Conservation (phyloP, 2,113 vertebrate genomes). For the Gasterosteus aculeatus region DNA sequence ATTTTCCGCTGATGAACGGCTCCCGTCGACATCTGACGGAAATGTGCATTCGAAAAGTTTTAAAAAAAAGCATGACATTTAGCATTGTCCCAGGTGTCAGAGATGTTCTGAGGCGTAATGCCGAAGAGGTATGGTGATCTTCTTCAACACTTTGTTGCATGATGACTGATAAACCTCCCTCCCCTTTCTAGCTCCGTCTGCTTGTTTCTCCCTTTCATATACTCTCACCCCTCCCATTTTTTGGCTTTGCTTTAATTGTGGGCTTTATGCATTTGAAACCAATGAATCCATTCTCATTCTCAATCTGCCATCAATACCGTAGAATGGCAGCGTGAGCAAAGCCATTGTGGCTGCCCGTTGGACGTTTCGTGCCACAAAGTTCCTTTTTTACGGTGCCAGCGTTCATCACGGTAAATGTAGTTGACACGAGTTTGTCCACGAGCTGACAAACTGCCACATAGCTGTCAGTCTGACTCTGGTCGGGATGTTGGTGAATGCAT, state of each 20-base stretch:
- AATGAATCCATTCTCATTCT: conserved; percentile 30
- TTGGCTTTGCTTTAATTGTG: conserved; percentile 37
- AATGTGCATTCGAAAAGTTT: conserved; percentile 16
- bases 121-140: conserved; percentile 54
- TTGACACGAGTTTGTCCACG: conserved; percentile 70
- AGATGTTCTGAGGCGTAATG: conserved; percentile 31
- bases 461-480: conserved; percentile 49
- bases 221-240: conserved; percentile 13
- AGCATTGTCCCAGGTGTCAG: conserved; percentile 42
- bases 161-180: conserved; percentile 32
- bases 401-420: conserved; percentile 71
- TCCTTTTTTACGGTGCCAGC: conserved; percentile 72
- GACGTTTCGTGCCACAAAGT: conserved; percentile 45
- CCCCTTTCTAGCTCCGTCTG: conserved; percentile 10
- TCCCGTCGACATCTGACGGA: conserved; percentile 2
- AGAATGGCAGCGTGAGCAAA: conserved; percentile 15
- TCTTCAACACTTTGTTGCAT: conserved; percentile 36
- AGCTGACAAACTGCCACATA: conserved; percentile 69
- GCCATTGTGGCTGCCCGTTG: conserved; percentile 6
- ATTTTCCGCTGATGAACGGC: conserved; percentile 19
- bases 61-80: conserved; percentile 23
- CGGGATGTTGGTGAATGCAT: neutral
- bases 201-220: neutral
- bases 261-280: conserved; percentile 34
- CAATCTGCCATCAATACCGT: conserved; percentile 36